Conservation (phyloP, 2,113 vertebrate species). For the Indicator maculatus region DNA sequence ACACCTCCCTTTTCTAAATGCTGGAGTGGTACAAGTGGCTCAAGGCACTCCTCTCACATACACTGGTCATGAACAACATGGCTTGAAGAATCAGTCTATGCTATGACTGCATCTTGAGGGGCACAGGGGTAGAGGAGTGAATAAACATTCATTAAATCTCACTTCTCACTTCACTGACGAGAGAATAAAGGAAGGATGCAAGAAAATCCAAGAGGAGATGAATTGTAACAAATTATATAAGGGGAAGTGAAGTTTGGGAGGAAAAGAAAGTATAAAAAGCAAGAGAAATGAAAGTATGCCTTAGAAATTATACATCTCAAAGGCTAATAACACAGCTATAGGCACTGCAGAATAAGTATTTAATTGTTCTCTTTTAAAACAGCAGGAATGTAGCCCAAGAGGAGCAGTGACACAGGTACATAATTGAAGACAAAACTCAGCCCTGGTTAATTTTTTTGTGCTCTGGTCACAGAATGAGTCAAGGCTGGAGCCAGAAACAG, state of each 20-base stretch:
- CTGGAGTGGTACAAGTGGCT: neutral
- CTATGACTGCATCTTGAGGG: neutral
- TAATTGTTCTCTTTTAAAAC: neutral
- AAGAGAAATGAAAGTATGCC: neutral
- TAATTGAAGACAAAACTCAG: neutral
- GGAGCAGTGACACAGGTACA: neutral
- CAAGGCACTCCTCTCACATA: neutral
- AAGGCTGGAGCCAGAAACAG: constrained; percentile 31
- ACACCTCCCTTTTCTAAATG: neutral
- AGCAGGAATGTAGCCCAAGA: neutral
- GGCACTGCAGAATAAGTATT: neutral
- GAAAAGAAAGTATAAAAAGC: neutral
- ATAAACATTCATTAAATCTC: neutral
- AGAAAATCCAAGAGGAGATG: neutral
- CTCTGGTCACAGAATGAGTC: constrained; percentile 24
- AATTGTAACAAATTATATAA: neutral
- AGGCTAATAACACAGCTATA: neutral
- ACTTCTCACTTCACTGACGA: neutral
- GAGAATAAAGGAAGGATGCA: neutral
- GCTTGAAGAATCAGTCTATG: neutral
- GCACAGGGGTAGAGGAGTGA: rapidly evolving
- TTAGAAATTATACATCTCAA: neutral
- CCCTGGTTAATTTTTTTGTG: neutral
- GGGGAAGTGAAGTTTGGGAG: neutral
- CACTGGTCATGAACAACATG: rapidly evolving